A percentile compares a stretch with the other conserved stretches of the same genome.
Conservation (phyloP, 2,113 vertebrate genomes). For the Hystrix brachyura region DNA sequence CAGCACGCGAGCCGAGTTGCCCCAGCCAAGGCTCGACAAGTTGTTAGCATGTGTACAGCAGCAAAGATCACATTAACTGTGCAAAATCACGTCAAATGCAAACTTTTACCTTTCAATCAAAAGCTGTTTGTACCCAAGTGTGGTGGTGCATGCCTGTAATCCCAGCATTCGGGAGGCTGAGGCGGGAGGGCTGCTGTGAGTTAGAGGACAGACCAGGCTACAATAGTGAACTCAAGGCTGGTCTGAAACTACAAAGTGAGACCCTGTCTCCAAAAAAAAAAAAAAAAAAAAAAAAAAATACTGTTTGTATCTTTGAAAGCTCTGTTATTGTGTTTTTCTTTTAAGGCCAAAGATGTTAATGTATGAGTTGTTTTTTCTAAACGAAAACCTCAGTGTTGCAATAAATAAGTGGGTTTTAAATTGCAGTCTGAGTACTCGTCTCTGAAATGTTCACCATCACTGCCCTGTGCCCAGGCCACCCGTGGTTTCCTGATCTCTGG, state of each 20-base stretch:
- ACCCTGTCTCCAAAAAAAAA: background rate
- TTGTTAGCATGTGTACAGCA: background rate
- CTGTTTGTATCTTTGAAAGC: too few relatives aligned
- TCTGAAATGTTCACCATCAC: background rate
- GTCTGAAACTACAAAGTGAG: background rate
- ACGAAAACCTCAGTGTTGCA: background rate
- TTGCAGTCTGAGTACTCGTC: background rate
- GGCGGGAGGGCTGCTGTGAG: background rate
- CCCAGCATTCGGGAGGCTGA: background rate
- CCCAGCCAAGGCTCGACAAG: background rate
- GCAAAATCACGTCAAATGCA: background rate
- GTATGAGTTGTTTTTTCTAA: background rate
- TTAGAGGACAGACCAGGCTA: background rate
- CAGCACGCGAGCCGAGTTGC: background rate
- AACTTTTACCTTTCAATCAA: background rate
- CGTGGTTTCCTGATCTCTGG: background rate
- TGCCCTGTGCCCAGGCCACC: too few relatives aligned
- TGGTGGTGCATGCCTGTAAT: background rate
- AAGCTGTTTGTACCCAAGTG: background rate
- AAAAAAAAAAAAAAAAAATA: background rate
- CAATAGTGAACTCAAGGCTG: background rate
- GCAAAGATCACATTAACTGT: background rate
- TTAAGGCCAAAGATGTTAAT: background rate
- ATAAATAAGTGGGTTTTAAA: background rate
- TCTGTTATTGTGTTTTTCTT: too few relatives aligned